Base-by-base conservation (phyloP, 2,888 invertebrate genomes). In the Parochlus steinenii region DNA sequence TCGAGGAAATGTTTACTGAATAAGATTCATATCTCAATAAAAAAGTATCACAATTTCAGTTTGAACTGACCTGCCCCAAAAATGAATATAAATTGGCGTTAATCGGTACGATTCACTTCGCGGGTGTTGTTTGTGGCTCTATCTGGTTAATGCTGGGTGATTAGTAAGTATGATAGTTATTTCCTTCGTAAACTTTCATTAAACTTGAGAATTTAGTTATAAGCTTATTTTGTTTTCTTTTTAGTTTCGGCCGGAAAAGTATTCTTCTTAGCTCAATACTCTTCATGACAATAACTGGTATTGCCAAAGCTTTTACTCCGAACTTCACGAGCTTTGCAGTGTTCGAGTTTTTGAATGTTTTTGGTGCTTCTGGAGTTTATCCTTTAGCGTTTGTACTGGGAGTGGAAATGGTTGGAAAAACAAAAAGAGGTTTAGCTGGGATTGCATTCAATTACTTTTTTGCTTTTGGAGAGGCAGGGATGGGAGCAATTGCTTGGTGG, bases 401-500 rank as follows among this genome's bases (percentile, higher is more conserved):
- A 17, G 61, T 67, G 38, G 68, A 68, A 50, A 51, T 66, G 47
- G 65, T 67, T 19, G 67, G 67, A 3, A 58, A 59, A 39, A 52
- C 49, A 25, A 62, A 61, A 42, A 52, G 67, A 12, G 63, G 64
- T 44, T 50, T 64, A 33, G 62, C 63, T 12, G 64, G 64, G 16
- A 57, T 64, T 14, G 57, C 61, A 33, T 50, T 65, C 38, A 62
- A 64, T 43, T 61, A 63, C 42, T 62, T 66, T 44, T 66, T 64
- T 45, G 64, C 64, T 2, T 42, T 62, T 18, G 67, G 67, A 4
- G 67, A 67, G 48, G 63, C 64, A 2, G 37, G 62, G 4, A 54
- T 67, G 12, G 66, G 62, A 6, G 48, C 62, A 5, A 50, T 64
- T 4, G 66, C 66, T 6, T 66, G 62, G 58, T 48, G 56, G 27